Base-by-base conservation (phyloP, 1,140 invertebrate genomes). In the Caenorhabditis inopinata region DNA sequence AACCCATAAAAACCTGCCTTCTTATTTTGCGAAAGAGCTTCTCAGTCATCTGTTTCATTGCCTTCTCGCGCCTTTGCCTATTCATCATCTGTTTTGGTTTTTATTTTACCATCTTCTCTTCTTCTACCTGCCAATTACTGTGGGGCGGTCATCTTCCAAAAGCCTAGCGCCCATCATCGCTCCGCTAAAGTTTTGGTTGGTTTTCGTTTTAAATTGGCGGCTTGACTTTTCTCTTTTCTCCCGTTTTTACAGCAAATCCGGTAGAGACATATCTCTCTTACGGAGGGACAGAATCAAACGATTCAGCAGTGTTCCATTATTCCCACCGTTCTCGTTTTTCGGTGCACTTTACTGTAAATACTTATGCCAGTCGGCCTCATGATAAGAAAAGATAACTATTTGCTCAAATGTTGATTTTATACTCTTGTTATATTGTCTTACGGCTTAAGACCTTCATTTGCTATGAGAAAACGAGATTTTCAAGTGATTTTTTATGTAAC, bases 341-440 rank as follows among this genome's bases (percentile, higher is more conserved):
- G 29, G 25, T 21, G n/a, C 48, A 32, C 25, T 32, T 25, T 25
- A 32, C 27, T 68, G 32, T 68, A 42, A 68, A 68, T 68, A 68
- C 58, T 35, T 68, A 68, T 68, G 58, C 58, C 58, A 68, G 5
- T 16, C n/a, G 11, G n/a, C 58, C 58, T 38, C 58, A 38, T 42
- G 58, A 58, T 1, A 51, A 51, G 27, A 42, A 5, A 14, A 51
- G 48, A 58, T n/a, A 18, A 38, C 32, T 68, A 18, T 68, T 68
- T 68, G 58, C 58, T 68, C 58, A 38, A 68, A 68, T 68, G 58
- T 68, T 68, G 58, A 68, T 68, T 32, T 68, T 68, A 68, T 68
- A 68, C 58, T 68, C 58, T 68, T 68, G 58, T 68, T 68, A 68
- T 68, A 68, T 7, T 38, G 51, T 29, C 25, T 42, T 1, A 16